A percentile compares a stretch with the other conserved stretches of the same genome.
phyloP scores from a whole-genome alignment of 1,140 invertebrate genomes.

The Zaprionus lachaisei region DNA sequence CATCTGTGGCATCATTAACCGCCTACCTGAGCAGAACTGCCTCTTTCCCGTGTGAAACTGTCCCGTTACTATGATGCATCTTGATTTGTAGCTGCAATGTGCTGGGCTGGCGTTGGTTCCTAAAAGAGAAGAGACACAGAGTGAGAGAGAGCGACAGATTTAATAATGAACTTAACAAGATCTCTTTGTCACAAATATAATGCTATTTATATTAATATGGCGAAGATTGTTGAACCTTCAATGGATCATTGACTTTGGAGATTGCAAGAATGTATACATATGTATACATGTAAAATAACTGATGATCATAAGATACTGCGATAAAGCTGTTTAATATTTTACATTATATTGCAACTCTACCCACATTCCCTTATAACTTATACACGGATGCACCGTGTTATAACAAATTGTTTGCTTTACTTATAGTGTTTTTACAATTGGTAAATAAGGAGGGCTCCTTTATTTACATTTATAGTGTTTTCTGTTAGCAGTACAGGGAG shows the following conservation, averaged over 20 bases:
- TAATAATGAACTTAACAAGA: not conserved
- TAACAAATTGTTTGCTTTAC: not conserved
- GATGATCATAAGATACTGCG: not conserved
- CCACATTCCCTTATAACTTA: not conserved
- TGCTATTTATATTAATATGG: not conserved
- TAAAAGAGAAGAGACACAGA: conserved; percentile 6
- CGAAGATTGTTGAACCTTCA: not conserved
- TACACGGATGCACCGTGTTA: not conserved
- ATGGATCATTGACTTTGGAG: not conserved
- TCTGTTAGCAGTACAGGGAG: not conserved
- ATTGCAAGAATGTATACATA: not conserved
- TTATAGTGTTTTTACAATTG: not conserved
- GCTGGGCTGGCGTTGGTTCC: conserved; percentile 52
- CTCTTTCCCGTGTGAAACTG: conserved; percentile 56
- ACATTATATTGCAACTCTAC: not conserved
- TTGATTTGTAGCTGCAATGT: conserved; percentile 42
- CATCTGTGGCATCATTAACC: conserved; percentile 50
- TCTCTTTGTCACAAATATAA: not conserved
- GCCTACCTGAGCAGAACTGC: conserved; percentile 37
- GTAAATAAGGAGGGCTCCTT: not conserved
- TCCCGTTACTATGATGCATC: conserved; percentile 56
- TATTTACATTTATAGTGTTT: not conserved
- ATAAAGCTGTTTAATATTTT: not conserved
- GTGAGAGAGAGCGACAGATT: not conserved
- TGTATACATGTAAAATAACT: not conserved